Base-by-base conservation (phyloP, 92 coral and sea anemone genomes). In the Heteractis magnifica region DNA sequence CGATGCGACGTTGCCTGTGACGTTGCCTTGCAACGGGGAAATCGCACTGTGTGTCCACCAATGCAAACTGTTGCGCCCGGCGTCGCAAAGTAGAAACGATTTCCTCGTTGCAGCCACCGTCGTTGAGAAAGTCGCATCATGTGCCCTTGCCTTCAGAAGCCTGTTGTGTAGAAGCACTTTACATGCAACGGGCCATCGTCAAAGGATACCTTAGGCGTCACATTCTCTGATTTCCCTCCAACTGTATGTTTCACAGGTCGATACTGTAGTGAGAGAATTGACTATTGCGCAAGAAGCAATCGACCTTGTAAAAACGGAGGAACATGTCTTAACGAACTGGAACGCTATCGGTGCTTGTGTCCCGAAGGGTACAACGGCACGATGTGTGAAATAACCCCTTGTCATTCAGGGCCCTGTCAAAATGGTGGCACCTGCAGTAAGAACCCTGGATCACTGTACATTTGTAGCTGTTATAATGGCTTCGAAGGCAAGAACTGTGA, bases 301-400 rank as follows among this genome's bases (percentile, higher is more conserved):
- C 80, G 81, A 51, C 92, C 89, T 51, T 95, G 98, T 49, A 75
- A 56, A 16, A 83, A 95, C 77, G 90, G 91, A 59, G 97, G 98
- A 15, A 90, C 95, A 6, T 95, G 98, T 77, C 87, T 95, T 8
- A 95, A 95, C 71, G 88, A 90, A 52, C 91, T 92, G 64, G 93
- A 88, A 1, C 79, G 86, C 15, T 90, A 91, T 50, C 92, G 86
- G 65, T 95, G 98, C 60, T 70, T 85, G 10, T 95, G 98, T 74
- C 95, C 86, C 2, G 80, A 82, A 12, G 98, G 97, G 10, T 95
- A 83, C 88, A 93, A 83, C 71, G 98, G 98, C 6, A 89, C 90
- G 12, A 88, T 80, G 18, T 95, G 98, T 80, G 86, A 93, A 58
- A 91, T 91, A n/a, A 86, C 86, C 6, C 97, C 98, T 5, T 95